Conservation (phyloP, 2,888 invertebrate genomes). For the Epinotia nisella region DNA sequence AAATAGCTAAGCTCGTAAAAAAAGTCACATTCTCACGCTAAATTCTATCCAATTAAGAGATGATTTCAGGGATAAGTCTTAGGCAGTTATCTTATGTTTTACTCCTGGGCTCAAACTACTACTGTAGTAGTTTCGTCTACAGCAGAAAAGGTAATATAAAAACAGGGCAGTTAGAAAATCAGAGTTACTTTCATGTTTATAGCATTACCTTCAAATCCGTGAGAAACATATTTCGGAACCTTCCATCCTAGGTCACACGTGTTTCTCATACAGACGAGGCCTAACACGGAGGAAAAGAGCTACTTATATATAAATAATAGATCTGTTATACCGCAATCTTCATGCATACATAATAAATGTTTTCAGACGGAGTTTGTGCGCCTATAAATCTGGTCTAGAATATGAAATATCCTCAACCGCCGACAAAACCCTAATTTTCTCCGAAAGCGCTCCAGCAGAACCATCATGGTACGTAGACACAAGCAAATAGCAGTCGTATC, state of each 20-base stretch:
- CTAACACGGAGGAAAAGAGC: background rate
- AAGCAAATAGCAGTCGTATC: slow-evolving; percentile 3
- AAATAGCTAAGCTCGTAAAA: no score
- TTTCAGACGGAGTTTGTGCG: background rate
- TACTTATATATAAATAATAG: background rate
- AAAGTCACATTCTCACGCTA: no score
- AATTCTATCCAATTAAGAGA: no score
- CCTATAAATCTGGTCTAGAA: slow-evolving; percentile 19
- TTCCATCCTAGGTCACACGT: background rate
- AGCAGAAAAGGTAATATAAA: no score
- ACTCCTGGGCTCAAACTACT: no score
- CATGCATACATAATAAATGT: background rate
- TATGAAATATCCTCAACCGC: background rate
- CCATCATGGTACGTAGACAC: background rate
- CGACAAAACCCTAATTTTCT: slow-evolving; percentile 12
- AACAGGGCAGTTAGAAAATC: no score
- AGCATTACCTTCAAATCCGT: no score
- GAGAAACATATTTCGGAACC: no score
- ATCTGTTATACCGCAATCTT: background rate
- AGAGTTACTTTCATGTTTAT: no score
- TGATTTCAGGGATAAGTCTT: no score
- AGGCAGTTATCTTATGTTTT: no score
- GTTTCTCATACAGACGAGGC: background rate
- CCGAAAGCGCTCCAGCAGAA: slow-evolving; percentile 7
- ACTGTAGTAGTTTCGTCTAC: no score